These are phyloP conservation scores for Microcebus griseorufus DNA, from an alignment of 2,113 vertebrate species.

Conservation along the genomic window DNA sequence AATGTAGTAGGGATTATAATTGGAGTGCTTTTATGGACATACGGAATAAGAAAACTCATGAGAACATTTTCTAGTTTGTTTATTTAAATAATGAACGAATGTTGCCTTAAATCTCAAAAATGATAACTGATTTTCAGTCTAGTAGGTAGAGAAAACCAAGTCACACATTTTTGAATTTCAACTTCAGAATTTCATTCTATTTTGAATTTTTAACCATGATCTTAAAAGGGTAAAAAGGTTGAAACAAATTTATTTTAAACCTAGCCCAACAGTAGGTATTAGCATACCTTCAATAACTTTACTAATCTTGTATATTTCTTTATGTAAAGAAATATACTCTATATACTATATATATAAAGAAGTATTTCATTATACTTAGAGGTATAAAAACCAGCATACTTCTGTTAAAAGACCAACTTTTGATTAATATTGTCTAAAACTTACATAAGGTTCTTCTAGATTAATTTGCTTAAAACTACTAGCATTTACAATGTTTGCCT, in stretches of 20 bases:
- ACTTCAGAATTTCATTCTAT: constrained; percentile 61
- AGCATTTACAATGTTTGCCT: background rate
- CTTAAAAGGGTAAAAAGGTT: constrained; percentile 60
- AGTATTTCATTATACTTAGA: background rate
- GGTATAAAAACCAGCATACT: constrained; percentile 4
- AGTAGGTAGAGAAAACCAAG: constrained; percentile 63
- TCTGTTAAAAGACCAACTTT: constrained; percentile 41
- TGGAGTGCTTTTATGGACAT: constrained; percentile 70
- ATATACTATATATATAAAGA: background rate
- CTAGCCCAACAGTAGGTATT: constrained; percentile 49
- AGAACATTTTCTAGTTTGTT: constrained; percentile 73
- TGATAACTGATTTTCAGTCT: constrained; percentile 63
- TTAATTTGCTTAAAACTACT: constrained; percentile 4
- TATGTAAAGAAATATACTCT: background rate
- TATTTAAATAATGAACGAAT: constrained; percentile 74
- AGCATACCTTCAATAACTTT: constrained; percentile 56
- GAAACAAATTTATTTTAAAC: constrained; percentile 62
- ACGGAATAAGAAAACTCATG: constrained; percentile 56
- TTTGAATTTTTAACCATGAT: constrained; percentile 73
- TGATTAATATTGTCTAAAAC: background rate
- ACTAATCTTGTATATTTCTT: constrained; percentile 45
- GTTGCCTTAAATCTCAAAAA: constrained; percentile 65
- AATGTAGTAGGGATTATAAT: constrained; percentile 74
- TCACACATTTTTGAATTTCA: constrained; percentile 71
- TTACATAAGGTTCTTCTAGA: background rate